A percentile compares a stretch with the other conserved stretches of the same genome.
phyloP scores from a whole-genome alignment of 2,888 invertebrate species.

The Drosophila formosana region DNA sequence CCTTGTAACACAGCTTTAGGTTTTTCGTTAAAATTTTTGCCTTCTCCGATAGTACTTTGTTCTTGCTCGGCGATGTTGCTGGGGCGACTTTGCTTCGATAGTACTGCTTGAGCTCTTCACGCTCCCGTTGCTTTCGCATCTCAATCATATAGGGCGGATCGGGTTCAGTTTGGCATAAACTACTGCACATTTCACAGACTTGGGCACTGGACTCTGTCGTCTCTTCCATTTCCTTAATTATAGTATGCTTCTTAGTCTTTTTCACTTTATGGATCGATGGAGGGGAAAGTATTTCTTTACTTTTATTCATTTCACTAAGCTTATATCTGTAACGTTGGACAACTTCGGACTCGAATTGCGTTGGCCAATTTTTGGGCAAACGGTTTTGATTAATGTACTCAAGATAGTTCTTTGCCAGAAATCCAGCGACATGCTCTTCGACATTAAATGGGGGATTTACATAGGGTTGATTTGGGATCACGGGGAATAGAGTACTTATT shows the following conservation, averaged over 20 bases:
- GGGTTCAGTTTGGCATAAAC: conserved; percentile 11
- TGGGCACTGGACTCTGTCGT: neutral
- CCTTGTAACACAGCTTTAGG: conserved; percentile 27
- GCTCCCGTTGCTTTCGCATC: conserved; percentile 19
- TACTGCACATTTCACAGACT: conserved; percentile 36
- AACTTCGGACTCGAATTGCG: neutral
- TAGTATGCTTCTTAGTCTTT: neutral
- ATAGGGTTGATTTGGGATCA: neutral
- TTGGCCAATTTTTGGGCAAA: neutral
- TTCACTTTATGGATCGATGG: neutral
- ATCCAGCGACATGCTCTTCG: neutral
- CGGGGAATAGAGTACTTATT: neutral
- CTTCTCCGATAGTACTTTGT: neutral
- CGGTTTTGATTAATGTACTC: neutral
- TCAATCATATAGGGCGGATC: conserved; percentile 40
- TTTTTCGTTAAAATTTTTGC: neutral
- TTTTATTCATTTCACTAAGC: neutral
- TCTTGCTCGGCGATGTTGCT: neutral
- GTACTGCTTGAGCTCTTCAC: conserved; percentile 18
- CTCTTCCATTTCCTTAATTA: neutral
- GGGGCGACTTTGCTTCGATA: conserved; percentile 25
- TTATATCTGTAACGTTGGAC: neutral
- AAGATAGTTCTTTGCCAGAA: neutral
- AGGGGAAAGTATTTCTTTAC: neutral
- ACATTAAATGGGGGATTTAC: neutral